Evolutionary conservation across 2,888 invertebrate genomes (phyloP).

Genomic region (Phymatocera aterrima): DNA sequence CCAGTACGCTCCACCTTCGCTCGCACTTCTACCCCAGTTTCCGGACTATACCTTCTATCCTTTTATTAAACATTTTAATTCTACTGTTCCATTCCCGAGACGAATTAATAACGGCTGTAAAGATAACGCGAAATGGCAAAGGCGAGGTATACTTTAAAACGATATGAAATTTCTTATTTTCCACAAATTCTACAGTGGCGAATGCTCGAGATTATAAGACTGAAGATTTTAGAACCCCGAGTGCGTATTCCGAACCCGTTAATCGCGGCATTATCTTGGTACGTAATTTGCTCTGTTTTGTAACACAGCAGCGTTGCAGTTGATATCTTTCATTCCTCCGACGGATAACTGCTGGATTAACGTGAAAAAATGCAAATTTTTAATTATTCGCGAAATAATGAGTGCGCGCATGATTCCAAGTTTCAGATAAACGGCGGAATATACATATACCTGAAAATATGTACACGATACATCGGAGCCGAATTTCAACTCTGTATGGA

Average conservation of each 20-base stretch:
- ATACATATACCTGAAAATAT: too few relatives aligned
- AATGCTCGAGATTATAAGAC: not conserved
- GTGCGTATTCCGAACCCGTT: not conserved
- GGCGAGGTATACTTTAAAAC: not conserved
- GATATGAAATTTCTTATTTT: not conserved
- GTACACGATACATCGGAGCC: too few relatives aligned
- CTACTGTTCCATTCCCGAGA: not conserved
- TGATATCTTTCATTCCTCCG: not conserved
- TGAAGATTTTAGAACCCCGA: not conserved
- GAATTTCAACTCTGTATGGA: slow-evolving; percentile 6
- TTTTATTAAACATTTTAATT: not conserved
- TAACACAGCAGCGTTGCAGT: not conserved
- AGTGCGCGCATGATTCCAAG: not conserved
- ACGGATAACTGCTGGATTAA: too few relatives aligned
- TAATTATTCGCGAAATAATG: not conserved
- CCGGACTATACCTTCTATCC: not conserved
- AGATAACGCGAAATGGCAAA: not conserved
- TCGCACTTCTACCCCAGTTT: not conserved
- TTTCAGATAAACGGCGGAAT: not conserved
- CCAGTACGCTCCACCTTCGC: not conserved
- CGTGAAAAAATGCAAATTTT: not conserved
- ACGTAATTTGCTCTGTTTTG: not conserved
- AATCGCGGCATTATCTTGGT: not conserved
- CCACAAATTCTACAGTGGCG: not conserved
- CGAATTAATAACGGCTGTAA: not conserved